Conservation (phyloP, 2,797 vertebrate species). For the Clarias laeviceps region DNA sequence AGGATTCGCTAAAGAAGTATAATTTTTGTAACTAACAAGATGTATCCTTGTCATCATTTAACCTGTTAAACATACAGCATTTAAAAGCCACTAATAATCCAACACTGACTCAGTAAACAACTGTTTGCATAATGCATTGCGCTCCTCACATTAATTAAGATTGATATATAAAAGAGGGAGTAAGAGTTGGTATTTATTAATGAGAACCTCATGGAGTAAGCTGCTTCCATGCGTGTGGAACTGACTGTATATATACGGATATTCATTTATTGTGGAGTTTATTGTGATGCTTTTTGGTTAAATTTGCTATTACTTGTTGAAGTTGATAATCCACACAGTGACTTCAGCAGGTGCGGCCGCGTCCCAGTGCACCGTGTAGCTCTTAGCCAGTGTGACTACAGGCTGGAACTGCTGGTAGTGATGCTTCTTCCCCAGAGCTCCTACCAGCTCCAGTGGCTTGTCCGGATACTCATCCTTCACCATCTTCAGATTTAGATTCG, state of each 20-base stretch:
- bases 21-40: background rate
- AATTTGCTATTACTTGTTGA: conserved; percentile 78
- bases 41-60: no score
- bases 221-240: no score
- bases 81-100: no score
- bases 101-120: no score
- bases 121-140: background rate
- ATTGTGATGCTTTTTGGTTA: background rate
- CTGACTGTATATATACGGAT: background rate
- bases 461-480: conserved; percentile 88
- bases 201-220: background rate
- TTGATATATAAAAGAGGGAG: background rate
- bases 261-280: background rate
- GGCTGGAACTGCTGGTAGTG: conserved; percentile 99
- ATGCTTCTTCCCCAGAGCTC: conserved; percentile 87
- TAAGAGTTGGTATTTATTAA: background rate
- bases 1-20: background rate
- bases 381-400: conserved; percentile 85
- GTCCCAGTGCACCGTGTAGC: conserved; percentile 96
- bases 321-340: conserved; percentile 95
- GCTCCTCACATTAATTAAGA: background rate
- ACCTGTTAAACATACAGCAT: no score
- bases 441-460: conserved; percentile 82
- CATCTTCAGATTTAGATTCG: conserved; percentile 86
- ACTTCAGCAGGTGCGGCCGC: conserved; percentile 87